Evolutionary conservation across 2,888 invertebrate genomes (phyloP).

Genomic region (Chalcis sispes): DNA sequence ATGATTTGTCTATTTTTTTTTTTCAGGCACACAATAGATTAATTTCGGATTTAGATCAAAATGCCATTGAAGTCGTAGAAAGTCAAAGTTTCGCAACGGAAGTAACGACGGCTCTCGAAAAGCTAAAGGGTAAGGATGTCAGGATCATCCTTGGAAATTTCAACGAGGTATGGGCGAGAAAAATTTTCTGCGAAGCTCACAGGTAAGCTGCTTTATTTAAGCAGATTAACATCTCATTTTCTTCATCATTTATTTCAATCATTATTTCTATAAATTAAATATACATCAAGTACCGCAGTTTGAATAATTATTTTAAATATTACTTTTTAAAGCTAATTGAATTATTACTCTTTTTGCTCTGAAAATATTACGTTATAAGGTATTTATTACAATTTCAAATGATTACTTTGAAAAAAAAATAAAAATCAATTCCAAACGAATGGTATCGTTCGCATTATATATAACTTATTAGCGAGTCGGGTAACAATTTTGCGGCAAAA

Average conservation of each 20-base stretch:
- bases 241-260: too few relatives aligned
- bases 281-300: background rate
- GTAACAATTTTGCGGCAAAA: too few relatives aligned
- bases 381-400: too few relatives aligned
- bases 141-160: constrained; percentile 97
- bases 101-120: constrained; percentile 86
- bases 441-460: too few relatives aligned
- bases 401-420: background rate
- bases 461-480: too few relatives aligned
- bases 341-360: too few relatives aligned
- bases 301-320: constrained; percentile 6
- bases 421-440: too few relatives aligned
- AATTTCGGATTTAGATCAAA: constrained; percentile 89
- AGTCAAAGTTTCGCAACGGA: constrained; percentile 95
- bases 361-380: too few relatives aligned
- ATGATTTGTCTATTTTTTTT: too few relatives aligned
- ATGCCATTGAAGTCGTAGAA: constrained; percentile 89
- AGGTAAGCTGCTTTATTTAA: constrained; percentile 76
- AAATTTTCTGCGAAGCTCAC: constrained; percentile 92
- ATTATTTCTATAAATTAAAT: background rate
- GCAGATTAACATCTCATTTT: constrained; percentile 41
- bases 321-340: too few relatives aligned
- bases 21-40: constrained; percentile 90
- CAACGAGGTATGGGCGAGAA: constrained; percentile 94
- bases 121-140: constrained; percentile 93